Evolutionary conservation across 2,888 invertebrate species (phyloP).

Genomic region (Aphrophora alni): DNA sequence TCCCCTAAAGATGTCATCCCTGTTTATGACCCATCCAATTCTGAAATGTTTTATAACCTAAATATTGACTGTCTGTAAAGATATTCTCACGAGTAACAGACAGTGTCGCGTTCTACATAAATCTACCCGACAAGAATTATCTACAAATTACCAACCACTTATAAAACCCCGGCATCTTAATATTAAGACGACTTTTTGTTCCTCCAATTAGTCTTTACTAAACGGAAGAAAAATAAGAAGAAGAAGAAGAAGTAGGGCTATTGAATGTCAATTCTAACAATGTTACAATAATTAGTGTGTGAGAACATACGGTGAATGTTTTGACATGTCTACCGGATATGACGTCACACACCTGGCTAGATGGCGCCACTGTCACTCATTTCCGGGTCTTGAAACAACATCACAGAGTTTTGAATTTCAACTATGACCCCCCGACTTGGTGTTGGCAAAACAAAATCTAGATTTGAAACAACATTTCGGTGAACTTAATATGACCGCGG

Average conservation of each 20-base stretch:
- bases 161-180: neutral
- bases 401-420: neutral
- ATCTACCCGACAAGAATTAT: neutral
- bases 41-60: too few species aligned
- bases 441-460: neutral
- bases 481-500: neutral
- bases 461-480: neutral
- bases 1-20: too few species aligned
- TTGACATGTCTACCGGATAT: conserved; percentile 24
- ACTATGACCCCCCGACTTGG: conserved; percentile 26
- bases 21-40: too few species aligned
- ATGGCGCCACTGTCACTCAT: conserved; percentile 29
- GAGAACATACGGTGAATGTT: conserved; percentile 25
- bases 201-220: neutral
- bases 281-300: conserved; percentile 39
- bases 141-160: neutral
- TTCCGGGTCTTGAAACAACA: conserved; percentile 24
- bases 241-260: neutral
- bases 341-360: conserved; percentile 35
- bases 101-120: too few species aligned
- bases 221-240: neutral
- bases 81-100: too few species aligned
- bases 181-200: neutral
- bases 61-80: too few species aligned
- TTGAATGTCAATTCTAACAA: conserved; percentile 21